phyloP scores from a whole-genome alignment of 2,113 vertebrate species.

The Phocoena sinus region DNA sequence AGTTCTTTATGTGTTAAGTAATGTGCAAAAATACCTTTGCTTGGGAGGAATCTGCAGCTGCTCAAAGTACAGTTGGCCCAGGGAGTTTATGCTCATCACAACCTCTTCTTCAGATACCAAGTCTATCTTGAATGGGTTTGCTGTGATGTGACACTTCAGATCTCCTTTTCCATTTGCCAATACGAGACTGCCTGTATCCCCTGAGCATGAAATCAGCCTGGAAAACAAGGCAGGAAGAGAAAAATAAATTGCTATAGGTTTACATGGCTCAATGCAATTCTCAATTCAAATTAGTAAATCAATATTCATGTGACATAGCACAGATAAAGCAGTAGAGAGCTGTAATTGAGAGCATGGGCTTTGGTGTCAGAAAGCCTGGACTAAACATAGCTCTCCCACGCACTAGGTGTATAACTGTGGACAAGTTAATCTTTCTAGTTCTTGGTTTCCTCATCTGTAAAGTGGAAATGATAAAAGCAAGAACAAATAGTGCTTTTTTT shows the following conservation, averaged over 20 bases:
- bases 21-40: slow-evolving; percentile 71
- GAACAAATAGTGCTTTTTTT: no score
- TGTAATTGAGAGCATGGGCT: neutral
- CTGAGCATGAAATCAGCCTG: slow-evolving; percentile 83
- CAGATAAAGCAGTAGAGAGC: neutral
- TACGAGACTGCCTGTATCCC: slow-evolving; percentile 75
- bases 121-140: slow-evolving; percentile 87
- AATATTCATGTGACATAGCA: neutral
- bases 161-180: slow-evolving; percentile 79
- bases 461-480: neutral
- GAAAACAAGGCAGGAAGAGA: slow-evolving; percentile 43
- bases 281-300: neutral
- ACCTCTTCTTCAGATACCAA: slow-evolving; percentile 82
- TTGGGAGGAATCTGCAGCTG: slow-evolving; percentile 78
- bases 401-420: neutral
- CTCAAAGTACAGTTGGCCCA: slow-evolving; percentile 89
- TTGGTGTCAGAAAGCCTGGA: neutral
- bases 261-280: neutral
- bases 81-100: slow-evolving; percentile 88
- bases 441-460: neutral
- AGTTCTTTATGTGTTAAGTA: neutral
- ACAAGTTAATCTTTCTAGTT: neutral
- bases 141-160: slow-evolving; percentile 80
- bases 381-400: neutral
- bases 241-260: neutral